These are phyloP conservation scores for Macrotus californicus DNA, from an alignment of 2,113 vertebrate species.

Conservation along the genomic window DNA sequence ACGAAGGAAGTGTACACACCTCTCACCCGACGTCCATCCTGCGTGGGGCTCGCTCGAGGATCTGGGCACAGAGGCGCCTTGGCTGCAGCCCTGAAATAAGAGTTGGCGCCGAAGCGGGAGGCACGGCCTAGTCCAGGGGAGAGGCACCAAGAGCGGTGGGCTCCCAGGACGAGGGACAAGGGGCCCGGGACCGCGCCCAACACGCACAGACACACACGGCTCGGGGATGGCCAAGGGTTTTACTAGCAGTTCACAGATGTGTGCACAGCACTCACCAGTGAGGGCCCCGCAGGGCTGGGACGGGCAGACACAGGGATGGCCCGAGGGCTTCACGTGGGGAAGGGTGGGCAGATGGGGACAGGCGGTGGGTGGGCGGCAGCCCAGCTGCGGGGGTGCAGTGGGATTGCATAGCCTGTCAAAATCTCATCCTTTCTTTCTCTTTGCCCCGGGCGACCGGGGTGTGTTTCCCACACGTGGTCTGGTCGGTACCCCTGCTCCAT, in stretches of 20 bases:
- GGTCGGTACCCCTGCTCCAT: background rate
- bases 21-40: accelerated
- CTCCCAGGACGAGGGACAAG: background rate
- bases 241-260: conserved; percentile 12
- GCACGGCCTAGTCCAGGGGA: accelerated
- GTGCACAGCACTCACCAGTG: background rate
- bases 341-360: accelerated
- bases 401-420: conserved; percentile 87
- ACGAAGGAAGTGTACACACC: background rate
- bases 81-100: background rate
- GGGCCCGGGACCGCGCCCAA: background rate
- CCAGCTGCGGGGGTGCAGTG: conserved; percentile 79
- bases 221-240: background rate
- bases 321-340: background rate
- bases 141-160: accelerated
- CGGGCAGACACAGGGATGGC: conserved; percentile 59
- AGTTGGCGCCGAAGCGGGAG: accelerated
- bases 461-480: conserved; percentile 6
- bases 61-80: background rate
- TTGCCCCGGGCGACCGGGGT: conserved; percentile 70
- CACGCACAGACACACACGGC: background rate
- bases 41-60: background rate
- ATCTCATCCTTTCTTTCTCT: conserved; percentile 64
- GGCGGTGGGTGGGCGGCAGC: background rate
- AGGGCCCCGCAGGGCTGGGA: background rate